phyloP scores from a whole-genome alignment of 2,888 invertebrate species.

The Drosophila nr. fundita region DNA sequence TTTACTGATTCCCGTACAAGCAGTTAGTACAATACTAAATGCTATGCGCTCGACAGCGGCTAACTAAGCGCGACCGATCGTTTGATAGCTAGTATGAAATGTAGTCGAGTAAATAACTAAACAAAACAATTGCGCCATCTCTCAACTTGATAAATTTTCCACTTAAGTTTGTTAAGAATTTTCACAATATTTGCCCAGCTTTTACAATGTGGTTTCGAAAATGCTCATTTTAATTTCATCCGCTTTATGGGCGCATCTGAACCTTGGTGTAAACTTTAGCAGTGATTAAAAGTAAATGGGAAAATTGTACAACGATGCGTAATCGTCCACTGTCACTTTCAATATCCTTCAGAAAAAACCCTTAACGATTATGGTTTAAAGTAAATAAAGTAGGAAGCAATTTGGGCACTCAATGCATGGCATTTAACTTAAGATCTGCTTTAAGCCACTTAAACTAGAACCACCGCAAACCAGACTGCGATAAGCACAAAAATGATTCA shows the following conservation, averaged over 20 bases:
- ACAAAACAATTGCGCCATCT: constrained; percentile 55
- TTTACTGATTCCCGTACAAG: constrained; percentile 18
- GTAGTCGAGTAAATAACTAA: constrained; percentile 32
- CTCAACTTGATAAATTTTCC: constrained; percentile 60
- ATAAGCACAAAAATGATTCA: constrained; percentile 63
- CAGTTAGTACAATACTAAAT: constrained; percentile 14
- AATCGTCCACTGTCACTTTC: constrained; percentile 36
- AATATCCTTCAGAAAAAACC: constrained; percentile 70
- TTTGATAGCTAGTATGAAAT: constrained; percentile 24
- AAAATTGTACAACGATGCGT: constrained; percentile 3
- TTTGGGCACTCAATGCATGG: constrained; percentile 32
- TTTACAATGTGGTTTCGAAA: not conserved
- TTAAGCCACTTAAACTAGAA: constrained; percentile 57
- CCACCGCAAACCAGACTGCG: constrained; percentile 43
- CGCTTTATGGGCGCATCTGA: not conserved
- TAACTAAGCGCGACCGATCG: constrained; percentile 48
- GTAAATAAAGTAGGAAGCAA: constrained; percentile 65
- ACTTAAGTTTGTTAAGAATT: constrained; percentile 42
- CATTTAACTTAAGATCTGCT: constrained; percentile 44
- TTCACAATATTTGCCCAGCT: constrained; percentile 45
- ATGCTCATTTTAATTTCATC: not conserved
- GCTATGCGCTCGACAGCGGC: constrained; percentile 6
- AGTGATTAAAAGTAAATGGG: constrained; percentile 36
- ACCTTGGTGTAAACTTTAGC: not conserved
- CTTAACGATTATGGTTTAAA: constrained; percentile 39